Evolutionary conservation across 2,888 invertebrate genomes (phyloP).

Genomic region (Dyspetes luteomarginatus): DNA sequence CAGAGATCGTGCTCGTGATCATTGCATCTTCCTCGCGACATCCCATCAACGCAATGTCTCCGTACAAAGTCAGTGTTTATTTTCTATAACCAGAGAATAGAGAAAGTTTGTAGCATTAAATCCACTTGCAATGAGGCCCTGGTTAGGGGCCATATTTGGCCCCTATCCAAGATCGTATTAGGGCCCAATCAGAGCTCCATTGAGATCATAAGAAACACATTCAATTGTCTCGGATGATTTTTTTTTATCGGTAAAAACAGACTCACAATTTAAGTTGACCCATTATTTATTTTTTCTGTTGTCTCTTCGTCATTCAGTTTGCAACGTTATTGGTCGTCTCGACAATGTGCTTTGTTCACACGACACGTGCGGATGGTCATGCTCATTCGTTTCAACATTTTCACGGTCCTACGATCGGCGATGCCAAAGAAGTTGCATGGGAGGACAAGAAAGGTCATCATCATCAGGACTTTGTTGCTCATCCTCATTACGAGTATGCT

Average conservation of each 20-base stretch:
- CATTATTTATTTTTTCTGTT: not conserved
- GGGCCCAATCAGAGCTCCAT: too few species aligned
- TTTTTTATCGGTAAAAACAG: not conserved
- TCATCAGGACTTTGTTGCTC: conserved; percentile 81
- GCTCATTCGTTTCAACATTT: conserved; percentile 82
- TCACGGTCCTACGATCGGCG: conserved; percentile 80
- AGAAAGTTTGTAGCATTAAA: not conserved
- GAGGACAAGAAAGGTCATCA: conserved; percentile 80
- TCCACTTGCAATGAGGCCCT: not conserved
- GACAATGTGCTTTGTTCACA: conserved; percentile 42
- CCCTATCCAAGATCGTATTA: too few species aligned
- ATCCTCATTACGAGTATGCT: conserved; percentile 80
- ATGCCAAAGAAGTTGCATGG: conserved; percentile 77
- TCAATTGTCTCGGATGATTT: not conserved
- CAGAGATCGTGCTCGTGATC: not conserved
- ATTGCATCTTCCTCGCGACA: not conserved
- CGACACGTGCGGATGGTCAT: conserved; percentile 68
- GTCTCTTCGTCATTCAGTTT: conserved; percentile 23
- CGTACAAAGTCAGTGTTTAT: conserved; percentile 26
- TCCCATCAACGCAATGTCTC: conserved; percentile 27
- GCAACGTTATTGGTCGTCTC: conserved; percentile 45
- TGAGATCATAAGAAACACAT: too few species aligned
- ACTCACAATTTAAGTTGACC: not conserved
- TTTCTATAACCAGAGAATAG: too few species aligned
- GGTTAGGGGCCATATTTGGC: too few species aligned